phyloP scores from a whole-genome alignment of 2,888 invertebrate species.

The Poecilobothrus nobilitatus region DNA sequence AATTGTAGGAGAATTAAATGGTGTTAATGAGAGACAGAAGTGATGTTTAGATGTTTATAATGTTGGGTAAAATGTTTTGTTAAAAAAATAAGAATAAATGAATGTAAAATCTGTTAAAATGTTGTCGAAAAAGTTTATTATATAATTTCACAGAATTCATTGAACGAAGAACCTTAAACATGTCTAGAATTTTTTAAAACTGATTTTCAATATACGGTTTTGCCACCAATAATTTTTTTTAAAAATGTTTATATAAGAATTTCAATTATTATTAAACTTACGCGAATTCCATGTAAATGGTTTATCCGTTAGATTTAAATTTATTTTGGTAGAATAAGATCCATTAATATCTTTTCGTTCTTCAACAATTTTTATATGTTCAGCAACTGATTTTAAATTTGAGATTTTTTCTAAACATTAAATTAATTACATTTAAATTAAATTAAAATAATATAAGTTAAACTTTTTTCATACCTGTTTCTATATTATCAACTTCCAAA shows the following conservation, averaged over 20 bases:
- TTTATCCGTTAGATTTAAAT: conserved; percentile 41
- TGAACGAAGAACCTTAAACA: not conserved
- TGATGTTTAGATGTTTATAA: not conserved
- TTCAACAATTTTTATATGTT: conserved; percentile 47
- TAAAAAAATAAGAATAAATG: too few relatives aligned
- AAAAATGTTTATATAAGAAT: not conserved
- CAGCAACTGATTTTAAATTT: conserved; percentile 42
- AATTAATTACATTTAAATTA: not conserved
- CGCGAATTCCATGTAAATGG: conserved; percentile 35
- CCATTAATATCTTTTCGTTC: conserved; percentile 36
- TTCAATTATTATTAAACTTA: conserved; percentile 20
- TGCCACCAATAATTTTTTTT: not conserved
- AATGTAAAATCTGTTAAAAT: too few relatives aligned
- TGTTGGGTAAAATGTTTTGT: not conserved
- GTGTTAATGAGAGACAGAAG: not conserved
- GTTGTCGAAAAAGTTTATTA: not conserved
- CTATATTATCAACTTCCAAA: conserved; percentile 16
- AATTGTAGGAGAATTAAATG: not conserved
- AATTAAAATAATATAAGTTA: conserved; percentile 21
- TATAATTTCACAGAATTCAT: not conserved
- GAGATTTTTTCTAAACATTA: not conserved
- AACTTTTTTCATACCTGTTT: conserved; percentile 23
- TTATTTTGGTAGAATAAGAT: conserved; percentile 54
- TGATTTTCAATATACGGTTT: too few relatives aligned
- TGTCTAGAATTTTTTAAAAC: too few relatives aligned